A percentile compares a stretch with the other conserved stretches of the same genome.
Conservation (phyloP, 2,888 invertebrate genomes). For the Blastobasis lacticolella region DNA sequence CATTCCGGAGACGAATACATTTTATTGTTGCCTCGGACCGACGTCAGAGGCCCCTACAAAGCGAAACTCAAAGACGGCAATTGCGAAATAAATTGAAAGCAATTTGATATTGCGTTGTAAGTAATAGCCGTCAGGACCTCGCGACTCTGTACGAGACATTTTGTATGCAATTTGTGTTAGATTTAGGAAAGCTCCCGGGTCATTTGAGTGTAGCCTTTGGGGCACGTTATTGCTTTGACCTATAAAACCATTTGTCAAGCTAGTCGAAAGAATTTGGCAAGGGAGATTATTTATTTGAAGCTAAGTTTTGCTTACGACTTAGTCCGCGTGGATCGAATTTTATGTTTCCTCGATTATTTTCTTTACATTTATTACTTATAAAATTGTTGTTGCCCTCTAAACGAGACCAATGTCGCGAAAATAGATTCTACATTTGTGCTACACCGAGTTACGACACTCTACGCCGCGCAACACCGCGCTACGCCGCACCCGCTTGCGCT, state of each 20-base stretch:
- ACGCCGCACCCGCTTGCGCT: too few species aligned
- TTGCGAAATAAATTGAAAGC: slow-evolving; percentile 75
- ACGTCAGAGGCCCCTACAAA: slow-evolving; percentile 73
- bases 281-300: too few species aligned
- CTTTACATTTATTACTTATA: too few species aligned
- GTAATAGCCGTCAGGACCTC: slow-evolving; percentile 69
- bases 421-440: too few species aligned
- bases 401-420: too few species aligned
- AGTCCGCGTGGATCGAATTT: too few species aligned
- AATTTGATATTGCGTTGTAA: slow-evolving; percentile 75
- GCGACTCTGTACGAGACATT: slow-evolving; percentile 59
- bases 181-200: slow-evolving; percentile 50
- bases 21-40: slow-evolving; percentile 75
- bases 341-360: too few species aligned
- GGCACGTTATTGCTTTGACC: neutral
- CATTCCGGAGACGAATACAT: slow-evolving; percentile 76
- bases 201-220: slow-evolving; percentile 44
- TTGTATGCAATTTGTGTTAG: slow-evolving; percentile 48
- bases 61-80: slow-evolving; percentile 75
- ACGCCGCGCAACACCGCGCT: too few species aligned
- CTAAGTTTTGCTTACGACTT: too few species aligned
- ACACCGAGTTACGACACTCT: too few species aligned
- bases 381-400: too few species aligned
- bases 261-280: neutral
- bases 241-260: slow-evolving; percentile 1